A percentile compares a stretch with the other conserved stretches of the same genome.
Conservation (phyloP, 53 echinoderm and acorn worm species). For the Temnopleurus reevesii region DNA sequence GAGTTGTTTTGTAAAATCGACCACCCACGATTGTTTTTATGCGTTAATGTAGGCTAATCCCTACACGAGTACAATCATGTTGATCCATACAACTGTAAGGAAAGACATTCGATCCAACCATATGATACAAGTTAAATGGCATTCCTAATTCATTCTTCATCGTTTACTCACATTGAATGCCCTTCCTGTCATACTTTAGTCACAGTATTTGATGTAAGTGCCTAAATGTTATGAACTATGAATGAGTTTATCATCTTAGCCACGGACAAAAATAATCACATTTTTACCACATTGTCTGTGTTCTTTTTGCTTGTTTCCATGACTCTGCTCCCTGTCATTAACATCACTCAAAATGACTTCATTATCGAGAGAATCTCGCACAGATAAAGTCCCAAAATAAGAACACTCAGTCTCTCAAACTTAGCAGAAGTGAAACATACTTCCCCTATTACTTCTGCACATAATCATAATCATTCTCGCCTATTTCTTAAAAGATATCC, state of each 20-base stretch:
- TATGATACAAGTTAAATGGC: neutral
- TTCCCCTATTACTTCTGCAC: conserved; percentile 13
- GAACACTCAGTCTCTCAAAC: conserved; percentile 38
- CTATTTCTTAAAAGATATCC: neutral
- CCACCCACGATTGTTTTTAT: too few species aligned
- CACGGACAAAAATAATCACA: too few species aligned
- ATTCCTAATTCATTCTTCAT: neutral
- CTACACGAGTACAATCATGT: too few species aligned
- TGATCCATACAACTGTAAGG: too few species aligned
- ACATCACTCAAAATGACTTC: conserved; percentile 43
- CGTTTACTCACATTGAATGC: neutral
- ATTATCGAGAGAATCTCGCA: conserved; percentile 19
- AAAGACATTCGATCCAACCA: neutral
- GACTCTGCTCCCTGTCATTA: conserved; percentile 32
- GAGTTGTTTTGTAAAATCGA: too few species aligned
- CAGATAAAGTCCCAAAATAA: neutral
- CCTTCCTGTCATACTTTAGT: neutral
- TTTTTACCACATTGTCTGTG: conserved; percentile 1
- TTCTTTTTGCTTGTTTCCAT: conserved; percentile 15
- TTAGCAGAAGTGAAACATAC: conserved; percentile 48
- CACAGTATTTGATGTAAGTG: neutral
- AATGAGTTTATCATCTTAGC: neutral
- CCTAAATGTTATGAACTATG: neutral
- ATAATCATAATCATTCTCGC: neutral
- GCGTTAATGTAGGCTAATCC: too few species aligned